Evolutionary conservation across 2,888 invertebrate genomes (phyloP).

Genomic region (Cheilosia variabilis): DNA sequence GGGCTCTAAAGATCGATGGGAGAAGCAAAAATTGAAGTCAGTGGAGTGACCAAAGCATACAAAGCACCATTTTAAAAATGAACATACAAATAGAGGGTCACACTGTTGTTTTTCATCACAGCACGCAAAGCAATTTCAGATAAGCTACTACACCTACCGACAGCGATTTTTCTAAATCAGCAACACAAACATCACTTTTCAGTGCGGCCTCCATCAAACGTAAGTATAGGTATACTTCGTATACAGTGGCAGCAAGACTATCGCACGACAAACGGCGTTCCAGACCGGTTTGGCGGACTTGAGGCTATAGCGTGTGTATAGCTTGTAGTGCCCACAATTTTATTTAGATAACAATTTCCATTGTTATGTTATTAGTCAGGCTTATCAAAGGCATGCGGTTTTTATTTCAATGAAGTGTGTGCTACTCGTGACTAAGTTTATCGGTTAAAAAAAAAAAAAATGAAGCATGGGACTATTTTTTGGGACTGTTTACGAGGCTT

Average conservation of each 20-base stretch:
- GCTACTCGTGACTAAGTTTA: conserved; percentile 34
- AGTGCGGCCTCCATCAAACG: not conserved
- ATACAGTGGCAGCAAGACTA: conserved; percentile 28
- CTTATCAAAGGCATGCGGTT: conserved; percentile 16
- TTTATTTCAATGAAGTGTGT: conserved; percentile 15
- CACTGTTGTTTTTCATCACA: not conserved
- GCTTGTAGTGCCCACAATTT: not conserved
- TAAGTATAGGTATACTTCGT: not conserved
- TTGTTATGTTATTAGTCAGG: conserved; percentile 13
- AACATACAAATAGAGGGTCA: not conserved
- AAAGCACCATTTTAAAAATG: not conserved
- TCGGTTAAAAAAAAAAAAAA: not conserved
- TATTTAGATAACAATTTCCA: conserved; percentile 25
- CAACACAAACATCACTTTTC: not conserved
- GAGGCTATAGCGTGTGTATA: not conserved
- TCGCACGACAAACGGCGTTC: conserved; percentile 33
- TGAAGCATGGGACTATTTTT: not conserved
- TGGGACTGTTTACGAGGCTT: not conserved
- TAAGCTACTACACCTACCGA: not conserved
- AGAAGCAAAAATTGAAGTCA: not conserved
- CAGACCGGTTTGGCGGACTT: conserved; percentile 7
- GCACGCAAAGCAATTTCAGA: not conserved
- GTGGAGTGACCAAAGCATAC: not conserved
- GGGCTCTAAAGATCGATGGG: not conserved
- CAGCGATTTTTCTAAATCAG: not conserved